Evolutionary conservation across 2,113 vertebrate genomes (phyloP).

Genomic region (Trichomycterus rosablanca): DNA sequence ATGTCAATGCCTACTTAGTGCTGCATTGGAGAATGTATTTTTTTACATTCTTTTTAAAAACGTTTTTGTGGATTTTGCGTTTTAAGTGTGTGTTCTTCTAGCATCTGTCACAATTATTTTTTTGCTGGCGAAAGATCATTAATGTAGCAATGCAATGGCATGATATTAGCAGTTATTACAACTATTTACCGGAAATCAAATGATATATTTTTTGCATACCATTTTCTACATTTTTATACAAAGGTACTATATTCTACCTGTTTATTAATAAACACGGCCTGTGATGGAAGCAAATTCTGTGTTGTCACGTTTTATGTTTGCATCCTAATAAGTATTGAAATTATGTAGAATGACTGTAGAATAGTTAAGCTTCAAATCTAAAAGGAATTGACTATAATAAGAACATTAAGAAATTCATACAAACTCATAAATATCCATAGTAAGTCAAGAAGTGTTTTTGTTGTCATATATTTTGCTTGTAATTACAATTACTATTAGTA

Average conservation of each 20-base stretch:
- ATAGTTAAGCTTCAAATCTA: too few species aligned
- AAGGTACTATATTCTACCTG: constrained; percentile 77
- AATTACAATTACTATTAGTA: too few species aligned
- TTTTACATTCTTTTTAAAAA: constrained; percentile 45
- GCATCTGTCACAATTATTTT: constrained; percentile 61
- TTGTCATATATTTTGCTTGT: too few species aligned
- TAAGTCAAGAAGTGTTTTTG: too few species aligned
- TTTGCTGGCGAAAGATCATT: constrained; percentile 79
- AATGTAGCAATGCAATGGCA: constrained; percentile 61
- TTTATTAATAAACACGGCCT: constrained; percentile 74
- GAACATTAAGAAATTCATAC: background rate
- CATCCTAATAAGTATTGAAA: background rate
- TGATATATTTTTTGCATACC: constrained; percentile 76
- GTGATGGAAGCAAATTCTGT: constrained; percentile 53
- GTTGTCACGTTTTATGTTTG: constrained; percentile 12
- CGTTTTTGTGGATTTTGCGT: constrained; percentile 58
- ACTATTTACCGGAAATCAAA: constrained; percentile 65
- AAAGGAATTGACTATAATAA: too few species aligned
- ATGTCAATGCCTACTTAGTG: constrained; percentile 61
- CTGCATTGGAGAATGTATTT: constrained; percentile 66
- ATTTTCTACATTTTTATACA: constrained; percentile 65
- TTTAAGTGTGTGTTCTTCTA: constrained; percentile 56
- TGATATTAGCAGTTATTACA: constrained; percentile 67
- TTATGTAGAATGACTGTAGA: too few species aligned
- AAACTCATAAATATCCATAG: too few species aligned